Base-by-base conservation (phyloP, 2,888 invertebrate species). In the Odontocerum albicorne region DNA sequence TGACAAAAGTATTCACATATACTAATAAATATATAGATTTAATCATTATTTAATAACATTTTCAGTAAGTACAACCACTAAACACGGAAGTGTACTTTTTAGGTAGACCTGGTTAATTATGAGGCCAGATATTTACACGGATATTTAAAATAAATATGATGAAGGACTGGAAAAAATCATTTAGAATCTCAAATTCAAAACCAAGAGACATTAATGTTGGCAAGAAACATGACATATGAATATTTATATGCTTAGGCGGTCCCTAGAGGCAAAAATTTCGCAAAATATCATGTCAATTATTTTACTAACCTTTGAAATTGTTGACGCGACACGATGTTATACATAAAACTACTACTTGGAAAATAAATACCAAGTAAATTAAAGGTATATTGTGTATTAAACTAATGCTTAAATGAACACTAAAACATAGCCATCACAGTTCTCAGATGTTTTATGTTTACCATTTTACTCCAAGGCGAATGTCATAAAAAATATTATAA, bases 381-480 rank as follows among this genome's bases (percentile, higher is more conserved):
- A 15, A 22, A 47, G 21, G 7, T 36, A 13, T 13, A 22, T 27
- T 15, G 10, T 36, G 21, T 21, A 22, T 17, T 20, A 13, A 6
- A 35, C 13, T n/a, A 22, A 35, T 21, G 15, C 33, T 21, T 35
- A 21, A 43, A 13, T 27, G 12, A 27, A 51, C 43, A 51, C 51
- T 46, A 51, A 47, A 57, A 57, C 52, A 56, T 38, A 49, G 46
- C 51, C 49, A 31, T 56, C 51, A 51, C 56, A 56, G 44, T 33
- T 33, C 52, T 51, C 57, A 57, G 57, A 57, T 57, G 57, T 57
- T 57, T 51, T 40, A 57, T 57, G 57, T 57, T 57, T 57, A 57
- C 57, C 57, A 57, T 57, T 57, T 56, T 57, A 51, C 45, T 46
- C 43, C 43, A 45, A 55, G 42, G 52, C 36, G 54, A 43, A 47